phyloP scores from a whole-genome alignment of 2,797 vertebrate genomes.

The Nyctalus aviator region DNA sequence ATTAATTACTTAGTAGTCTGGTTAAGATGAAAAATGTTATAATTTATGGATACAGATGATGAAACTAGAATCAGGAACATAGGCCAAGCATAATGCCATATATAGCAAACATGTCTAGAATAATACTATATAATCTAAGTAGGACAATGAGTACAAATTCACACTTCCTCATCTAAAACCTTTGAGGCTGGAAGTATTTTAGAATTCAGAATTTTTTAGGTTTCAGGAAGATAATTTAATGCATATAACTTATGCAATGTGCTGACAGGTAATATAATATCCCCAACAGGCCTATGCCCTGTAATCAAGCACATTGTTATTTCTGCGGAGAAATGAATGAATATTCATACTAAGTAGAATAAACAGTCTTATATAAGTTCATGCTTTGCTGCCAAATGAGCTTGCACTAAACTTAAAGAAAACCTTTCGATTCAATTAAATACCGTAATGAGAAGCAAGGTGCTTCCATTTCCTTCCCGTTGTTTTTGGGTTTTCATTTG shows the following conservation, averaged over 20 bases:
- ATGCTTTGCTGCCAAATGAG: slow-evolving; percentile 34
- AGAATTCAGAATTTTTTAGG: slow-evolving; percentile 35
- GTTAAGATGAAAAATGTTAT: neutral
- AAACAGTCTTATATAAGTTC: neutral
- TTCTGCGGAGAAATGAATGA: slow-evolving; percentile 53
- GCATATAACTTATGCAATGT: neutral
- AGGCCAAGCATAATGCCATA: neutral
- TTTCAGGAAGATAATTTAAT: slow-evolving; percentile 41
- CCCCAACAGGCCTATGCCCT: slow-evolving; percentile 34
- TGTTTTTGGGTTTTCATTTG: slow-evolving; percentile 62
- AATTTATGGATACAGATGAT: neutral
- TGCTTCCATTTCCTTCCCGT: slow-evolving; percentile 14
- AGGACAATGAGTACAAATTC: slow-evolving; percentile 17
- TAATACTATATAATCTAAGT: neutral
- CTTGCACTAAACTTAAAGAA: slow-evolving; percentile 32
- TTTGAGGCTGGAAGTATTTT: slow-evolving; percentile 9
- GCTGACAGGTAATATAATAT: neutral
- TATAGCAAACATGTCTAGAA: slow-evolving; percentile 26
- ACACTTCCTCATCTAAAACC: neutral
- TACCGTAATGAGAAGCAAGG: slow-evolving; percentile 22
- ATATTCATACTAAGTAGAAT: slow-evolving; percentile 57
- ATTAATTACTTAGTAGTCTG: slow-evolving; percentile 30
- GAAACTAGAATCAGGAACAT: neutral
- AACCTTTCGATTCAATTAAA: slow-evolving; percentile 60
- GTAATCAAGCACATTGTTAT: slow-evolving; percentile 70